Evolutionary conservation across 2,113 vertebrate species (phyloP).

Genomic region (Electrona antarctica): DNA sequence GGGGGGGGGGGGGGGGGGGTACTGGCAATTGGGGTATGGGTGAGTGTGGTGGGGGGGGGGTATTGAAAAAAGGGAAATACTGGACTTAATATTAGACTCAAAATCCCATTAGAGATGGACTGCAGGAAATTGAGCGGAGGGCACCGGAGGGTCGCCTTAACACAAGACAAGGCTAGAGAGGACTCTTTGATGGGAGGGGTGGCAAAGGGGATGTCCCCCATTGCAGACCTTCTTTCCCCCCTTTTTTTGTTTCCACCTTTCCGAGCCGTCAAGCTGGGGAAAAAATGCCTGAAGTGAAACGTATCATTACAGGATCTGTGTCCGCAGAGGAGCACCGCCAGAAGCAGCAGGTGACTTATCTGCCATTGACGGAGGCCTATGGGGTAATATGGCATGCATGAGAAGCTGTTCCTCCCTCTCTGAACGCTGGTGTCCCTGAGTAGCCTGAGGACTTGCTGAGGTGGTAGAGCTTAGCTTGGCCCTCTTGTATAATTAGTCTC

Average conservation of each 20-base stretch:
- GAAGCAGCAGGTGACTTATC: slow-evolving; percentile 80
- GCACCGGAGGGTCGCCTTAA: slow-evolving; percentile 66
- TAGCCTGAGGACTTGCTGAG: slow-evolving; percentile 74
- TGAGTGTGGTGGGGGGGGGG: too few relatives aligned
- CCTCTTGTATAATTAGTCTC: slow-evolving; percentile 82
- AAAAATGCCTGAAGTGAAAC: slow-evolving; percentile 82
- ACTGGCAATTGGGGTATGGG: too few relatives aligned
- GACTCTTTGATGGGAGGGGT: slow-evolving; percentile 79
- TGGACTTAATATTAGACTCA: slow-evolving; percentile 74
- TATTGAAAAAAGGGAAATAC: too few relatives aligned
- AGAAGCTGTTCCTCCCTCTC: slow-evolving; percentile 77
- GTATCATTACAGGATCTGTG: slow-evolving; percentile 82
- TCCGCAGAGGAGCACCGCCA: slow-evolving; percentile 72
- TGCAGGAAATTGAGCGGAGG: slow-evolving; percentile 76
- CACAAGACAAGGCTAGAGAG: slow-evolving; percentile 63
- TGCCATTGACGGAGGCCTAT: slow-evolving; percentile 71
- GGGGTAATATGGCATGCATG: slow-evolving; percentile 85
- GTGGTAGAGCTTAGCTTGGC: slow-evolving; percentile 70
- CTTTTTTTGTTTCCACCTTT: slow-evolving; percentile 69
- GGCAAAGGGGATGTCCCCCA: slow-evolving; percentile 78
- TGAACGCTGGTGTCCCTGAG: slow-evolving; percentile 71
- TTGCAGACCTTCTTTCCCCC: slow-evolving; percentile 43
- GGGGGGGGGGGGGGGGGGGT: too few relatives aligned
- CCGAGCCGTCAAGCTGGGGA: slow-evolving; percentile 63
- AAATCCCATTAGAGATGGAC: slow-evolving; percentile 83